These are phyloP conservation scores for Ahaetulla prasina DNA, from an alignment of 2,113 vertebrate species.

Conservation along the genomic window DNA sequence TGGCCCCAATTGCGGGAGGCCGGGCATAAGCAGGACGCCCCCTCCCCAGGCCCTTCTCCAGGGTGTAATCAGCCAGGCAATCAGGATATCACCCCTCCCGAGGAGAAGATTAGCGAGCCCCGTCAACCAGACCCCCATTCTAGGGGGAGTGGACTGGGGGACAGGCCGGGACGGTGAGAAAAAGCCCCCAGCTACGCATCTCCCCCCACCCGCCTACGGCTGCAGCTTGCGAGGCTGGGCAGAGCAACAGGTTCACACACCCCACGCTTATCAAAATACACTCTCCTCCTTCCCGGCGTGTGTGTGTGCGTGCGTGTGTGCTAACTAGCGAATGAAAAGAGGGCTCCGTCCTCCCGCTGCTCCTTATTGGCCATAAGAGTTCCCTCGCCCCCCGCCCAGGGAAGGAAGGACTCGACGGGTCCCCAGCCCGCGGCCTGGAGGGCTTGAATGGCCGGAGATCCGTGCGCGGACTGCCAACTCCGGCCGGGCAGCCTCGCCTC, in stretches of 20 bases:
- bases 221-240: neutral
- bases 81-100: neutral
- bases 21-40: neutral
- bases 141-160: neutral
- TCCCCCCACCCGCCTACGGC: neutral
- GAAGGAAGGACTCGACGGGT: no score
- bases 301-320: neutral
- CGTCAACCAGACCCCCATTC: neutral
- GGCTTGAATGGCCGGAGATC: neutral
- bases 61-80: neutral
- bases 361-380: neutral
- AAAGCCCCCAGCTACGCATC: neutral
- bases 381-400: neutral
- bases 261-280: neutral
- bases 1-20: neutral
- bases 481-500: neutral
- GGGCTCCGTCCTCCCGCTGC: neutral
- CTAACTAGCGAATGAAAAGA: neutral
- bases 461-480: neutral
- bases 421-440: neutral
- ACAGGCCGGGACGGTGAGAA: neutral
- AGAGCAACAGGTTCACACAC: neutral
- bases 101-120: neutral
- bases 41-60: neutral
- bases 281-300: neutral